phyloP scores from a whole-genome alignment of 2,888 invertebrate species.

The Ligdia adustata region DNA sequence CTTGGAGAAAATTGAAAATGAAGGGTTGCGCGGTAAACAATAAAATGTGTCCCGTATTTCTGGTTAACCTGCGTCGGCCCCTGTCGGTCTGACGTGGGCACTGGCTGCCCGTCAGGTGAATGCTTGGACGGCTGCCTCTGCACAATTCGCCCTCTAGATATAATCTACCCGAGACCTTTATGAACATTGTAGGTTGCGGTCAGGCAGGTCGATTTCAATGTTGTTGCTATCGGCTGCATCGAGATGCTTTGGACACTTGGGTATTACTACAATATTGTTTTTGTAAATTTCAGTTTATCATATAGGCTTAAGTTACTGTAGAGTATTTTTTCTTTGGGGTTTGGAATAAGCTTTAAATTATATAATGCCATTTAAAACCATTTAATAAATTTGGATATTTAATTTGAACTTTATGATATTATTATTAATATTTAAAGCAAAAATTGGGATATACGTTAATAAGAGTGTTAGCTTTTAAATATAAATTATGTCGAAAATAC shows the following conservation, averaged over 20 bases:
- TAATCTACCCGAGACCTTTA: constrained; percentile 26
- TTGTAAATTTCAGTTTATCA: too few species aligned
- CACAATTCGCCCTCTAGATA: constrained; percentile 25
- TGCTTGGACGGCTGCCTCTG: constrained; percentile 30
- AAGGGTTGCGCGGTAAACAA: constrained; percentile 43
- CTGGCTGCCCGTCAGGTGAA: constrained; percentile 33
- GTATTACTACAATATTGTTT: too few species aligned
- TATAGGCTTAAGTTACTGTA: too few species aligned
- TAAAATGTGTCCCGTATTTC: constrained; percentile 40
- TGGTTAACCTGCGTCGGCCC: constrained; percentile 34
- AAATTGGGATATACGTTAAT: too few species aligned
- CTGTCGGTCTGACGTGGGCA: constrained; percentile 35
- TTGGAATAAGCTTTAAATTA: too few species aligned
- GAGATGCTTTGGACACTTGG: too few species aligned
- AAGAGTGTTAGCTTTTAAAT: too few species aligned
- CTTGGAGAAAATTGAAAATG: constrained; percentile 41
- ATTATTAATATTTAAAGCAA: too few species aligned
- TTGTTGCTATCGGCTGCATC: constrained; percentile 1
- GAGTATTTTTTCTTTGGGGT: too few species aligned
- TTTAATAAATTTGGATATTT: too few species aligned
- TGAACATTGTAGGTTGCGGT: constrained; percentile 17
- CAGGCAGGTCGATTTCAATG: constrained; percentile 9
- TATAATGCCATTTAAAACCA: too few species aligned
- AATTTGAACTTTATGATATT: too few species aligned
- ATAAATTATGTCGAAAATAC: background rate